phyloP scores from a whole-genome alignment of 1,140 invertebrate genomes.

The Bombus difficillimus region DNA sequence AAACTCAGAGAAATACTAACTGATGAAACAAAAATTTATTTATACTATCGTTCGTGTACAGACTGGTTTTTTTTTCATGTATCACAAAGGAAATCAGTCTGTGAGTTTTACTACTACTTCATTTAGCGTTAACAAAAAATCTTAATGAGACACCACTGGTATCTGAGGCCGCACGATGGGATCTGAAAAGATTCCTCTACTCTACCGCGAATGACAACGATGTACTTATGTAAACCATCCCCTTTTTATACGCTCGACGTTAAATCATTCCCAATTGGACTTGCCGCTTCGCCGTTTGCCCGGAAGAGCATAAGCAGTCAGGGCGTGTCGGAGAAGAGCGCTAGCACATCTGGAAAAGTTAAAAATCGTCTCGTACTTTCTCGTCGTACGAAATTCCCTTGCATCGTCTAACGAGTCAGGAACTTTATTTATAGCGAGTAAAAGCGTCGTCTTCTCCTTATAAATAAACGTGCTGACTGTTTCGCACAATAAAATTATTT shows the following conservation, averaged over 20 bases:
- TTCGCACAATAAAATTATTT: background rate
- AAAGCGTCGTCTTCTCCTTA: background rate
- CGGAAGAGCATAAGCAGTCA: slow-evolving; percentile 66
- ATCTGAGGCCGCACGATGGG: slow-evolving; percentile 26
- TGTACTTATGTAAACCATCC: slow-evolving; percentile 73
- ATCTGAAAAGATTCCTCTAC: slow-evolving; percentile 57
- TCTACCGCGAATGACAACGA: slow-evolving; percentile 67
- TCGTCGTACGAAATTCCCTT: slow-evolving; percentile 20
- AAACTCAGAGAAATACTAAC: no score
- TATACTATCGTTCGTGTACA: background rate
- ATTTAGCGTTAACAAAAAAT: slow-evolving; percentile 58
- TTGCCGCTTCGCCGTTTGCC: slow-evolving; percentile 58
- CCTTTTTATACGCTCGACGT: slow-evolving; percentile 63
- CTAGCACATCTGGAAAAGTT: slow-evolving; percentile 63
- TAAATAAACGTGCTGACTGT: background rate
- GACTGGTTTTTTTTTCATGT: background rate
- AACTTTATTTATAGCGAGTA: slow-evolving; percentile 25
- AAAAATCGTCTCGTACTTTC: slow-evolving; percentile 59
- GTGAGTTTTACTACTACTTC: background rate
- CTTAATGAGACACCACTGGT: slow-evolving; percentile 61
- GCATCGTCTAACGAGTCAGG: slow-evolving; percentile 10
- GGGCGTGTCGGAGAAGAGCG: slow-evolving; percentile 48
- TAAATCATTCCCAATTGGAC: slow-evolving; percentile 71
- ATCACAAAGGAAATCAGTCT: background rate
- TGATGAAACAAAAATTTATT: no score